Base-by-base conservation (phyloP, 1,140 invertebrate genomes). In the Drosophila athabasca region DNA sequence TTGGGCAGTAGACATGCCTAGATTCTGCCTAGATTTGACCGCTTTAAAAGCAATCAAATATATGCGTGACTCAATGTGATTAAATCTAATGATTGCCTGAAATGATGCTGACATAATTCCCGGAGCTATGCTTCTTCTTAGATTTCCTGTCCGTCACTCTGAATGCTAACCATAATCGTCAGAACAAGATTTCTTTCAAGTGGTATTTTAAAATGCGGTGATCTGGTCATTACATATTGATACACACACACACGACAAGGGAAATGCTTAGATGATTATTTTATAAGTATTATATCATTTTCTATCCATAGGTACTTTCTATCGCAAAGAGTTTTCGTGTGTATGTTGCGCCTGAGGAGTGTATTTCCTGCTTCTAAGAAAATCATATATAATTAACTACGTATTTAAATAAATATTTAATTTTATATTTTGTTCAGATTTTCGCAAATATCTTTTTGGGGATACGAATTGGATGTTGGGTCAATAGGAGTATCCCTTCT, bases 21-120 rank as follows among this genome's bases (percentile, higher is more conserved):
- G 8, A 8, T 31, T 35, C 17, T 26, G 7, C 29, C 31, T 13
- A 48, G 31, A 60, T 58, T 61, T 75, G 72, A 59, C 73, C 74
- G 59, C 57, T 78, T 74, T 62, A 71, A 82, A 87, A 76, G 74
- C 70, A 85, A 85, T 85, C 82, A 88, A 88, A 75, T 75, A 76
- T 62, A 72, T 82, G 82, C 82, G 82, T 87, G 82, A 78, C 82
- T 79, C 45, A 46, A 66, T 60, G 70, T 82, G 64, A 88, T 87
- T 87, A 88, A 57, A 62, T 57, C 76, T 59, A 75, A 52, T 75
- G 70, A 72, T 79, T 76, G 76, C 45, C 77, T 64, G 73, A 76
- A 76, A 82, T 52, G 61, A 75, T 85, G 68, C 81, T 84, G 81
- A 85, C 81, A 85, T 84, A 85, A 75, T 78, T 85, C 61, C 54